phyloP scores from a whole-genome alignment of 2,797 vertebrate genomes.

The Chelmon rostratus region DNA sequence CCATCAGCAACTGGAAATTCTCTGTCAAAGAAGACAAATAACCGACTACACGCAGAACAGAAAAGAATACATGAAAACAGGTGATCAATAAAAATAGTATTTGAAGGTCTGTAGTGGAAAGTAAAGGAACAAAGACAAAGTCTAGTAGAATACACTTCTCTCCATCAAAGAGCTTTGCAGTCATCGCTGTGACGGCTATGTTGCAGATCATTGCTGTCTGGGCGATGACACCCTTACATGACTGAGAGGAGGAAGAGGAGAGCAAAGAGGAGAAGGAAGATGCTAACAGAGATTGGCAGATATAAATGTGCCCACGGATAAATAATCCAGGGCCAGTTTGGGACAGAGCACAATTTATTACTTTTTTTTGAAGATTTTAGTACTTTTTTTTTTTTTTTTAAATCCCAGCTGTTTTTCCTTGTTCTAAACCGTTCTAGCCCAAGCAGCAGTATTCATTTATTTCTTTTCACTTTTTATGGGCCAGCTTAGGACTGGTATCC shows the following conservation, averaged over 20 bases:
- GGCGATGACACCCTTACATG: slow-evolving; percentile 35
- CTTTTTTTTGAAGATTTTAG: background rate
- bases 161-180: slow-evolving; percentile 43
- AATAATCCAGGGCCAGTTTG: slow-evolving; percentile 5
- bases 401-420: background rate
- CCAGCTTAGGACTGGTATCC: slow-evolving; percentile 3
- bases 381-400: no score
- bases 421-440: background rate
- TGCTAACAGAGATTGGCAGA: slow-evolving; percentile 40
- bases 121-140: slow-evolving; percentile 13
- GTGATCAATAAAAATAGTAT: slow-evolving; percentile 20
- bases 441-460: background rate
- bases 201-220: slow-evolving; percentile 43
- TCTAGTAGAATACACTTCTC: slow-evolving; percentile 12
- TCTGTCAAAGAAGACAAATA: slow-evolving; percentile 44
- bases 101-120: background rate
- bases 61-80: slow-evolving; percentile 13
- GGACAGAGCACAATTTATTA: background rate
- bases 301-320: slow-evolving; percentile 38
- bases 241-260: slow-evolving; percentile 22
- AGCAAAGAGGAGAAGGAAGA: slow-evolving; percentile 21
- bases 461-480: slow-evolving; percentile 12
- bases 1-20: slow-evolving; percentile 24
- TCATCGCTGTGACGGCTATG: slow-evolving; percentile 44
- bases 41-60: background rate